phyloP scores from a whole-genome alignment of 1,140 invertebrate genomes.

The Manduca sexta region DNA sequence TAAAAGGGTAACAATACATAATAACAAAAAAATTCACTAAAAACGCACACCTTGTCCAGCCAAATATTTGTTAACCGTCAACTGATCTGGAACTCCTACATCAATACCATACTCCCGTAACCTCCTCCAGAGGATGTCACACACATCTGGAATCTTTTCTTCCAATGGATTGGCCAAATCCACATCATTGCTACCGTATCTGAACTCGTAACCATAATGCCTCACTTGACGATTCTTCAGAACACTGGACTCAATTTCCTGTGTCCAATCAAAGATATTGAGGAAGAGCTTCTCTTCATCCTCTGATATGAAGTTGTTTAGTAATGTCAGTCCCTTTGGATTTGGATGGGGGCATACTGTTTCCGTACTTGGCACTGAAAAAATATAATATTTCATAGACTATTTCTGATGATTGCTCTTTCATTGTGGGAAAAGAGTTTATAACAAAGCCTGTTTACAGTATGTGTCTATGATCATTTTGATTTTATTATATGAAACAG shows the following conservation, averaged over 20 bases:
- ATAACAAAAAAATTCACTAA: no score
- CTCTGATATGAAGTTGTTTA: slow-evolving; percentile 83
- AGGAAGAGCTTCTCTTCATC: slow-evolving; percentile 83
- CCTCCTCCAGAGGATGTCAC: slow-evolving; percentile 78
- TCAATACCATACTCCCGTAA: slow-evolving; percentile 72
- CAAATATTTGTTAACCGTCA: slow-evolving; percentile 94
- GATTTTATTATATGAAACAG: no score
- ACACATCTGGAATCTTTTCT: slow-evolving; percentile 81
- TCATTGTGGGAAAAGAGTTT: no score
- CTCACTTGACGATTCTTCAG: slow-evolving; percentile 92
- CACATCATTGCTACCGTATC: slow-evolving; percentile 92
- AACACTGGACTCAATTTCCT: slow-evolving; percentile 52
- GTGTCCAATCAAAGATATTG: slow-evolving; percentile 75
- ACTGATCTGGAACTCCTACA: slow-evolving; percentile 84
- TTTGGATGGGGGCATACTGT: slow-evolving; percentile 29
- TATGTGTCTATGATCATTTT: no score
- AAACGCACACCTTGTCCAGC: slow-evolving; percentile 87
- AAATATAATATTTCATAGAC: slow-evolving; percentile 6
- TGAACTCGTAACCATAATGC: slow-evolving; percentile 96
- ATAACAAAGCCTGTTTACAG: no score
- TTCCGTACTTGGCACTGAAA: slow-evolving; percentile 55
- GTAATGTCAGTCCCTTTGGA: slow-evolving; percentile 83
- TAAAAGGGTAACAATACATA: no score
- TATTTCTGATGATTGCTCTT: not conserved
- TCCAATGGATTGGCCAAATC: slow-evolving; percentile 80